Base-by-base conservation (phyloP, 2,797 vertebrate species). In the Falco novaeseelandiae region DNA sequence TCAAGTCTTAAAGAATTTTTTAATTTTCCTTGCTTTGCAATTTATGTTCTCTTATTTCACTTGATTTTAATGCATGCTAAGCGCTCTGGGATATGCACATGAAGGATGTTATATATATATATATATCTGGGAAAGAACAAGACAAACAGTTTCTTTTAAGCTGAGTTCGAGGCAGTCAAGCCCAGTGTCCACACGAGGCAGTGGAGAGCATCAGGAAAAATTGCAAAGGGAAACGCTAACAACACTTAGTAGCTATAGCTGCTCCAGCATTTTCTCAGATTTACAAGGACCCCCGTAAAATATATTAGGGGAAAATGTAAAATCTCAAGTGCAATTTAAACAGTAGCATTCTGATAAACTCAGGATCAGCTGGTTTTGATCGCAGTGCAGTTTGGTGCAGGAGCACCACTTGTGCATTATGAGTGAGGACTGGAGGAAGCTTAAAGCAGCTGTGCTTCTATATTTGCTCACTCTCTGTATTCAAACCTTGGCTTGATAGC, bases 401-500 rank as follows among this genome's bases (percentile, higher is more conserved):
- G 93, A 96, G 90, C 84, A 96, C 88, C 93, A 96, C 94, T 96
- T 97, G 30, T 52, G 89, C 48, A 6, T 85, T 36, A 42, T 32
- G 93, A 93, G 91, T 51, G 92, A 95, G 92, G 63, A 30, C 40
- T 13, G 32, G 71, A 96, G 94, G 90, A 96, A 96, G 93, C 86
- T 93, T 84, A 59, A 95, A 95, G 92, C 96, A 96, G 94, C 92
- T 96, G 94, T 87, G 92, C 93, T 95, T 87, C 96, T 96, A 96
- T 89, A 97, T 97, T 96, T 96, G 92, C 70, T 87, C 67, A 5
- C 73, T 91, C 88, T 96, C 96, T 88, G 72, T 57, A 92, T 97
- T 96, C 96, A 95, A 12, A 93, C 94, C 94, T 94, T 97, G 96
- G 96, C 93, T 94, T 72, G 89, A 97, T 94, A 93, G 83, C 89